These are phyloP conservation scores for Pachycephala philippinensis DNA, from an alignment of 2,113 vertebrate species.

Conservation along the genomic window DNA sequence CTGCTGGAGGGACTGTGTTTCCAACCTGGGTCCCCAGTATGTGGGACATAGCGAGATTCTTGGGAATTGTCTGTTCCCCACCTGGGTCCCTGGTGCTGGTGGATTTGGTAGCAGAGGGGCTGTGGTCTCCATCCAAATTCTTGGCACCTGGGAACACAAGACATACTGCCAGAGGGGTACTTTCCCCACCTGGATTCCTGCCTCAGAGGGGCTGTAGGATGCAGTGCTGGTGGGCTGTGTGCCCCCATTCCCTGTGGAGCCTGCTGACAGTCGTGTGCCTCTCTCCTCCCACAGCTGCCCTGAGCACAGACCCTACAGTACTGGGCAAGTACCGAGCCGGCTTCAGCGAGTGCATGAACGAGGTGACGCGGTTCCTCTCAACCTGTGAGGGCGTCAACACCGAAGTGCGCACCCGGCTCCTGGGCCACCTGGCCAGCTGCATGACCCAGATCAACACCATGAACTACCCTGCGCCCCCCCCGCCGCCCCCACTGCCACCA, in stretches of 20 bases:
- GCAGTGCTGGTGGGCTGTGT: not conserved
- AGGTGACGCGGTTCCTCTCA: conserved; percentile 96
- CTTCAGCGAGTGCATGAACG: conserved; percentile 98
- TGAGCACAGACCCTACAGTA: conserved; percentile 93
- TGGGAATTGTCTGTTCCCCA: not conserved
- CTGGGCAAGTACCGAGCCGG: conserved; percentile 96
- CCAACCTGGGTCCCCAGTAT: not conserved
- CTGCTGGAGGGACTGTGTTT: not conserved
- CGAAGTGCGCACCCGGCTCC: conserved; percentile 92
- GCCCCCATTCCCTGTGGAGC: rapidly evolving
- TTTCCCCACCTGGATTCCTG: not conserved
- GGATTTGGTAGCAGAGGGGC: not conserved
- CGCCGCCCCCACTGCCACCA: conserved; percentile 80
- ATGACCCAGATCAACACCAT: conserved; percentile 98
- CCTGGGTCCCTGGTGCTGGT: not conserved
- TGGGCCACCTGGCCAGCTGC: conserved; percentile 95
- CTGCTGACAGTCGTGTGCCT: not conserved
- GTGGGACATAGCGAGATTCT: not conserved
- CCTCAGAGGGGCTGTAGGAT: not conserved
- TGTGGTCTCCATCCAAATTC: rapidly evolving
- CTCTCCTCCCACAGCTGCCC: conserved; percentile 76
- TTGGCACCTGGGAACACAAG: not conserved
- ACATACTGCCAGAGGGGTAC: rapidly evolving
- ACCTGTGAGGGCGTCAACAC: conserved; percentile 97
- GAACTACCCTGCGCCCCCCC: conserved; percentile 88